Evolutionary conservation across 2,888 invertebrate species (phyloP).

Genomic region (Ormyrus rosae): DNA sequence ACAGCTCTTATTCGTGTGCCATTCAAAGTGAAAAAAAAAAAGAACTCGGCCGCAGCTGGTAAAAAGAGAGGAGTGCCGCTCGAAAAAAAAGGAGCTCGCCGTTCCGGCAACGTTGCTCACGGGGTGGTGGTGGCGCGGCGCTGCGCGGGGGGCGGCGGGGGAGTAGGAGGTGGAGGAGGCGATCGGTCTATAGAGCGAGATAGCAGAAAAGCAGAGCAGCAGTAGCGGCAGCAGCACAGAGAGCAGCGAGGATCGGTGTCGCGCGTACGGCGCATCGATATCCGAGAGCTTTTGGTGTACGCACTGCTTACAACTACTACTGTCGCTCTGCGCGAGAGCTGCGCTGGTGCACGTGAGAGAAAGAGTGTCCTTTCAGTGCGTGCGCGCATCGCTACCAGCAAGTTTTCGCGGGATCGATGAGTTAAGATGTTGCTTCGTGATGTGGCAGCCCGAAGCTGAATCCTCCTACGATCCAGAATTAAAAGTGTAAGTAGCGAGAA

Average conservation of each 20-base stretch:
- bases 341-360: background rate
- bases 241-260: background rate
- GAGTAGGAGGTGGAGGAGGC: background rate
- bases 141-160: background rate
- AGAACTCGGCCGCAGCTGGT: too few species aligned
- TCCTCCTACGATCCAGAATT: constrained; percentile 38
- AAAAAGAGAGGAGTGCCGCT: too few species aligned
- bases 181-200: too few species aligned
- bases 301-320: background rate
- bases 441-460: constrained; percentile 53
- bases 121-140: constrained; percentile 1
- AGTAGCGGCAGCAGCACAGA: background rate
- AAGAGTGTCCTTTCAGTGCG: background rate
- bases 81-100: too few species aligned
- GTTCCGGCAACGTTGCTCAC: background rate
- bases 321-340: too few species aligned
- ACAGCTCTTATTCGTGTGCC: too few species aligned
- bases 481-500: constrained; percentile 44
- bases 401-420: constrained; percentile 20
- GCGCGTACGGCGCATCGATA: background rate
- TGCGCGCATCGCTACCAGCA: background rate
- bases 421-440: constrained; percentile 51
- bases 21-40: too few species aligned
- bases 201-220: background rate
- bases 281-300: background rate